Base-by-base conservation (phyloP, 2,888 invertebrate genomes). In the Epinotia bilunana region DNA sequence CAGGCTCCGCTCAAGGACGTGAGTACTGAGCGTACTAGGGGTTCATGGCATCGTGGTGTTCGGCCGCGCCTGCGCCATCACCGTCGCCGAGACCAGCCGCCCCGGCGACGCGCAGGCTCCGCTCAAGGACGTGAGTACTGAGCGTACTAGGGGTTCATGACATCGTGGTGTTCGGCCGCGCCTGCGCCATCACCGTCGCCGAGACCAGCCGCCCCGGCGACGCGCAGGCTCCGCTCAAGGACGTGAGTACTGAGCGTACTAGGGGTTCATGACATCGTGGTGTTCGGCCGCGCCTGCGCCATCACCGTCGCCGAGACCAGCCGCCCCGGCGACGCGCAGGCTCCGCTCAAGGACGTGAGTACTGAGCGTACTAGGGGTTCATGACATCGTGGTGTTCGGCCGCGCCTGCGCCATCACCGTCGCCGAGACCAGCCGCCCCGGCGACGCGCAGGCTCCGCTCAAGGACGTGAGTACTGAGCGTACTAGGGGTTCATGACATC, bases 241-340 rank as follows among this genome's bases (percentile, higher is more conserved):
- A 96, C 72, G 97, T 97, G 86, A 94, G 95, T 93, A 46, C 23
- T 33, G 33, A 33, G 6, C 33, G 7, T 6, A 1, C 33, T 33
- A 33, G 33, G 5, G 33, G 33, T 6, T 33, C 33, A 33, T 7
- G n/a, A 99, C 95, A 95, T 99, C 87, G 99, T 99, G 16, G 99
- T 99, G 76, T 99, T 99, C 91, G 99, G 99, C 74, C 96, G 99
- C 82, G 99, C 99, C 20, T 99, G 99, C 90, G 99, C 99, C 6
- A 96, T 97, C 85, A 98, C 98, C 28, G 98, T 99, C 84, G 96
- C 98, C 13, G 95, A 95, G 80, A 97, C 96, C 87, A 96, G 97
- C 90, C 97, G 96, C 87, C 99, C 99, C 0, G 98, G 99, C 0
- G 98, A 98, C 79, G 87, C 93, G 4, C 95, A 97, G 80, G 95